Conservation (phyloP, 1,140 invertebrate species). For the Probaryconus sp. region DNA sequence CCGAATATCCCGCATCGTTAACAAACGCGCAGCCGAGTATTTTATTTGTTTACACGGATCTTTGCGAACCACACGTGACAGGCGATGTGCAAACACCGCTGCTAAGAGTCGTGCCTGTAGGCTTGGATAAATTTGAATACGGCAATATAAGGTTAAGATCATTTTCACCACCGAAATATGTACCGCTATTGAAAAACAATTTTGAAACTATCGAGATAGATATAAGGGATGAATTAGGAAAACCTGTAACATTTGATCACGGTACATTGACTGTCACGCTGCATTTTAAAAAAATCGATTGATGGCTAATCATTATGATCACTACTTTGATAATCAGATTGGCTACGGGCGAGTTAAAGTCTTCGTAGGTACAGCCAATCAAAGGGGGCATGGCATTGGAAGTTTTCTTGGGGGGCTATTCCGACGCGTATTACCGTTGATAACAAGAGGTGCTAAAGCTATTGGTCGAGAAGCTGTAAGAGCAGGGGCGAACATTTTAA, state of each 20-base stretch:
- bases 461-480: too few relatives aligned
- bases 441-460: too few relatives aligned
- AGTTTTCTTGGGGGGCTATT: too few relatives aligned
- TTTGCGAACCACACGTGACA: constrained; percentile 35
- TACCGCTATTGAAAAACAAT: constrained; percentile 16
- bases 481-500: too few relatives aligned
- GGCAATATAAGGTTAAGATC: constrained; percentile 7
- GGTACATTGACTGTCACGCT: constrained; percentile 45
- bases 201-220: too few relatives aligned
- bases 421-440: too few relatives aligned
- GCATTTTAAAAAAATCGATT: constrained; percentile 15
- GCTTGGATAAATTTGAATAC: constrained; percentile 9
- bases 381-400: too few relatives aligned
- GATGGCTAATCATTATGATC: neutral
- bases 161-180: constrained; percentile 19
- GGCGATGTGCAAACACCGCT: constrained; percentile 40
- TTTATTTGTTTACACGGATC: constrained; percentile 51
- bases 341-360: too few relatives aligned
- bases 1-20: constrained; percentile 5
- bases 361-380: too few relatives aligned
- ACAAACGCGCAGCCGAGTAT: constrained; percentile 1
- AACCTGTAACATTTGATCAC: constrained; percentile 36
- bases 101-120: constrained; percentile 19
- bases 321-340: too few relatives aligned
- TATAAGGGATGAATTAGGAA: constrained; percentile 26